Evolutionary conservation across 1,140 invertebrate species (phyloP).

Genomic region (Theocolax elegans): DNA sequence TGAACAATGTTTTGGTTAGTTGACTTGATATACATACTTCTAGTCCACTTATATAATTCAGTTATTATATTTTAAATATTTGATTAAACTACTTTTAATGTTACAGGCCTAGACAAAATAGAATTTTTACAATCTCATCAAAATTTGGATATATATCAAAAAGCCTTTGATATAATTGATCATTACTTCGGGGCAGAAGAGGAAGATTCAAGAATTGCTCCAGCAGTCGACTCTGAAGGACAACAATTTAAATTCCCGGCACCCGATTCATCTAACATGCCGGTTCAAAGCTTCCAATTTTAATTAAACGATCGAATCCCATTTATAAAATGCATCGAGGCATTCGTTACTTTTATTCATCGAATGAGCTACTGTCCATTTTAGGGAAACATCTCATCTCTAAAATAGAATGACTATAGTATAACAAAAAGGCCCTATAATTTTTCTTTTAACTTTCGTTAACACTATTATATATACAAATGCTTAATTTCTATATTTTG

Average conservation of each 20-base stretch:
- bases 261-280: constrained; percentile 74
- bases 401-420: constrained; percentile 34
- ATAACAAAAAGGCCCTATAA: constrained; percentile 35
- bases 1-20: constrained; percentile 95
- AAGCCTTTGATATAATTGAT: constrained; percentile 96
- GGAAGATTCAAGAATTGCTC: constrained; percentile 86
- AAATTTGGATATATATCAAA: constrained; percentile 96
- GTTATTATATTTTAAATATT: background rate
- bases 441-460: constrained; percentile 37
- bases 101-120: constrained; percentile 93
- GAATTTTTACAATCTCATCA: constrained; percentile 97
- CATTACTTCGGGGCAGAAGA: constrained; percentile 93
- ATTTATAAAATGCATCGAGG: constrained; percentile 23
- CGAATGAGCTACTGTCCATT: constrained; percentile 53
- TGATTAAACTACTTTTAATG: constrained; percentile 47
- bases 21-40: constrained; percentile 13
- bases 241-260: constrained; percentile 82
- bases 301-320: constrained; percentile 65
- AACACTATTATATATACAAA: constrained; percentile 3
- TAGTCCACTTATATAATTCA: background rate
- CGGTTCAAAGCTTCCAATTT: constrained; percentile 84
- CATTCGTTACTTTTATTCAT: constrained; percentile 51
- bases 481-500: constrained; percentile 3
- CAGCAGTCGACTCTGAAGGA: constrained; percentile 79
- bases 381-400: constrained; percentile 37